Base-by-base conservation (phyloP, 2,113 vertebrate genomes). In the Xenopus laevis region DNA sequence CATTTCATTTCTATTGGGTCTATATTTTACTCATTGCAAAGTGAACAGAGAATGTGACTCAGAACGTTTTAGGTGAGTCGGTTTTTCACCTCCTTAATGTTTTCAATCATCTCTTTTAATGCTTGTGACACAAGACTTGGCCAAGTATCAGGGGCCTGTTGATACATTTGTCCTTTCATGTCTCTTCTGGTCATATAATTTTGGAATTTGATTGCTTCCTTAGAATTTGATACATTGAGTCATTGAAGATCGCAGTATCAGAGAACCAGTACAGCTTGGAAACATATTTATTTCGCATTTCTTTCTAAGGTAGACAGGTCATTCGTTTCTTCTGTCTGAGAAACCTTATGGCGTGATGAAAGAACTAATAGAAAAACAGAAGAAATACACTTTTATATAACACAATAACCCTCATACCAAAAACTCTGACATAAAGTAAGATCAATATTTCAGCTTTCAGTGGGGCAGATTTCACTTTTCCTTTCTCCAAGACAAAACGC, bases 191-290 rank as follows among this genome's bases (percentile, higher is more conserved):
- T 50, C 71, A 60, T 13, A 68, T 53, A 45, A 71, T 47, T 79
- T 77, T 62, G 66, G 78, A 78, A 79, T 75, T 60, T 57, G 53
- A 55, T 18, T 77, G 73, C 74, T 77, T 77, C 74, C 74, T 77
- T 77, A 70, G 30, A 70, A 64, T 77, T 77, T 75, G 83, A 67
- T 73, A 74, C 67, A 61, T 52, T 63, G 59, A 71, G 74, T 70
- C 74, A 77, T 69, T 64, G 66, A 77, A 77, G 60, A 77, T 68
- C 60, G 30, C 12, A n/a, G 74, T 66, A 45, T 53, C 79, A 59
- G 67, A 17, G 30, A 45, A 15, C 15, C 13, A 53, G 30, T 58
- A 4, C 18, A 12, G 18, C 57, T 30, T 30, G 50, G 16, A 60
- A 74, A 73, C 11, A 46, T 40, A 40, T 71, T 79, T 71, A 46